phyloP scores from a whole-genome alignment of 2,113 vertebrate species.

The Litocranius walleri region DNA sequence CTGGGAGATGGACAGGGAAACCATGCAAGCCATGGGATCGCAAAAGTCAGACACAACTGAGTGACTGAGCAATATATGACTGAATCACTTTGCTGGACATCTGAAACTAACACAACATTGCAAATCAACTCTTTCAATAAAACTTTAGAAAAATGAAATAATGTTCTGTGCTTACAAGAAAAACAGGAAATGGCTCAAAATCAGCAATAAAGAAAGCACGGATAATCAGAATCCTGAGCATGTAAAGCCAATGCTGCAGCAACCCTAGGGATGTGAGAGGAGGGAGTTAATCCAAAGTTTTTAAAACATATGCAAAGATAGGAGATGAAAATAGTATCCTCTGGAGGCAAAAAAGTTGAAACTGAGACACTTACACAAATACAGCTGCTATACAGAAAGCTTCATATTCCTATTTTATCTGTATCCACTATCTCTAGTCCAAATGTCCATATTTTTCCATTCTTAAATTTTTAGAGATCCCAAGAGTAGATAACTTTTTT shows the following conservation, averaged over 20 bases:
- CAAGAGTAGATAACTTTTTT: not conserved
- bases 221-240: not conserved
- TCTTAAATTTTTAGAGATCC: not conserved
- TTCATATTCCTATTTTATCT: not conserved
- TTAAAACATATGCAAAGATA: not conserved
- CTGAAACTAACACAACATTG: not conserved
- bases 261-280: not conserved
- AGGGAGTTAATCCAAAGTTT: not conserved
- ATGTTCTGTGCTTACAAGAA: not conserved
- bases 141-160: not conserved
- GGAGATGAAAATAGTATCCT: not conserved
- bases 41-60: not conserved
- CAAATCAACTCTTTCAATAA: not conserved
- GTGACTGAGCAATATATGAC: not conserved
- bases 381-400: not conserved
- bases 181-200: not conserved
- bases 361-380: not conserved
- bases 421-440: not conserved
- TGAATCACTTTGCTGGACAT: not conserved
- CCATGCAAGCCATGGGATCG: rapidly evolving
- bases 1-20: not conserved
- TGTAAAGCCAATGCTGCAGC: not conserved
- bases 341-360: not conserved
- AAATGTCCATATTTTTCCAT: not conserved
- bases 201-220: not conserved